Evolutionary conservation across 1,140 invertebrate species (phyloP).

Genomic region (Cydia pomonella): DNA sequence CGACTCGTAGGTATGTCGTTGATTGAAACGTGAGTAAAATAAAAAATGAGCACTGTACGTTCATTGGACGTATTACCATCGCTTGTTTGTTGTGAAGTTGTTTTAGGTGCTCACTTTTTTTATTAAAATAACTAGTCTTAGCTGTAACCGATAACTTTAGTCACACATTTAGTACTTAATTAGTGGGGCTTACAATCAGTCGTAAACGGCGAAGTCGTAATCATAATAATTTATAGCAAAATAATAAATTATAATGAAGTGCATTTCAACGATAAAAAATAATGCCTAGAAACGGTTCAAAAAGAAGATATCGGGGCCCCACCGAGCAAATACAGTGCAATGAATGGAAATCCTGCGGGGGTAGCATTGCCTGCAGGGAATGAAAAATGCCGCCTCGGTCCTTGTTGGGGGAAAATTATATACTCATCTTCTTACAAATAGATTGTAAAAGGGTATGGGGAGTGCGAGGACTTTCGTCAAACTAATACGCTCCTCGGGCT

Average conservation of each 20-base stretch:
- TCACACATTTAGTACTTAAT: too few relatives aligned
- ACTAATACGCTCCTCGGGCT: constrained; percentile 62
- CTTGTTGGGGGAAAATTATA: constrained; percentile 69
- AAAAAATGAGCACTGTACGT: neutral
- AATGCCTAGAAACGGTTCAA: neutral
- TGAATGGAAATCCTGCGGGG: constrained; percentile 46
- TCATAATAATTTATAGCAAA: too few relatives aligned
- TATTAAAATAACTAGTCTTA: too few relatives aligned
- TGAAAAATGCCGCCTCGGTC: constrained; percentile 63
- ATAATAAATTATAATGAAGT: too few relatives aligned
- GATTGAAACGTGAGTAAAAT: constrained; percentile 9
- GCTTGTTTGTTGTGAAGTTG: neutral
- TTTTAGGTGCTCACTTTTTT: too few relatives aligned
- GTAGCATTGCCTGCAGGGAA: constrained; percentile 54
- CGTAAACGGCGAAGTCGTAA: too few relatives aligned
- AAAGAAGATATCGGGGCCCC: constrained; percentile 44
- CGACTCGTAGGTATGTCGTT: neutral
- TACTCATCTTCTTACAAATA: constrained; percentile 73
- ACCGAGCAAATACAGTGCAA: constrained; percentile 47
- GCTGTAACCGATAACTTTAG: too few relatives aligned
- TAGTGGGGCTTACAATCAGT: too few relatives aligned
- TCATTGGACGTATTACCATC: neutral
- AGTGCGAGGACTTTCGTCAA: constrained; percentile 59
- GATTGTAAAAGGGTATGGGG: constrained; percentile 61
- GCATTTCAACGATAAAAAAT: neutral